These are phyloP conservation scores for Clupea harengus DNA, from an alignment of 2,113 vertebrate genomes.

Conservation along the genomic window DNA sequence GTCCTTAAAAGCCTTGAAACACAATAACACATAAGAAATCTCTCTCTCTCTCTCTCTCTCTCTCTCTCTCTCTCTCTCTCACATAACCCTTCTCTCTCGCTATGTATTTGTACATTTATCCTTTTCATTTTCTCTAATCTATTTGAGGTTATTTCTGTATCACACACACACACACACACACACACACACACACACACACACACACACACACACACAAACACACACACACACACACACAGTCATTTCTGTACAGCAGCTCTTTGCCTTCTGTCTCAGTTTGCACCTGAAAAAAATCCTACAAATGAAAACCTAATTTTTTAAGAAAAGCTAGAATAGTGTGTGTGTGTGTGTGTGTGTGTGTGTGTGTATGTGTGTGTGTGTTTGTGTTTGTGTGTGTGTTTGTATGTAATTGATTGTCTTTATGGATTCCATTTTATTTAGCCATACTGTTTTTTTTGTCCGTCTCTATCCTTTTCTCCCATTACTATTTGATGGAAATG, in stretches of 20 bases:
- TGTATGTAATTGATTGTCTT: conserved; percentile 45
- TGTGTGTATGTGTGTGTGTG: background rate
- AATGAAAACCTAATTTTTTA: background rate
- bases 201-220: no score
- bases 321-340: background rate
- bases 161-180: no score
- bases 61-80: no score
- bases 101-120: no score
- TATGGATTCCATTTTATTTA: conserved; percentile 39
- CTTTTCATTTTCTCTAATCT: background rate
- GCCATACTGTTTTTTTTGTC: conserved; percentile 17
- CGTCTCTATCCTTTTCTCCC: conserved; percentile 37
- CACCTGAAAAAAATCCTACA: background rate
- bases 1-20: no score
- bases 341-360: conserved; percentile 23
- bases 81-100: no score
- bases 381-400: background rate
- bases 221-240: no score
- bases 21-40: no score
- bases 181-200: no score
- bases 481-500: conserved; percentile 43
- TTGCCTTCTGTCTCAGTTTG: background rate
- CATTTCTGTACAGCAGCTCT: background rate
- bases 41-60: no score
- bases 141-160: no score